Evolutionary conservation across 92 coral and sea anemone species (phyloP), one percentile per base, ranked within the genome.

Genomic region (Porites evermanni): DNA sequence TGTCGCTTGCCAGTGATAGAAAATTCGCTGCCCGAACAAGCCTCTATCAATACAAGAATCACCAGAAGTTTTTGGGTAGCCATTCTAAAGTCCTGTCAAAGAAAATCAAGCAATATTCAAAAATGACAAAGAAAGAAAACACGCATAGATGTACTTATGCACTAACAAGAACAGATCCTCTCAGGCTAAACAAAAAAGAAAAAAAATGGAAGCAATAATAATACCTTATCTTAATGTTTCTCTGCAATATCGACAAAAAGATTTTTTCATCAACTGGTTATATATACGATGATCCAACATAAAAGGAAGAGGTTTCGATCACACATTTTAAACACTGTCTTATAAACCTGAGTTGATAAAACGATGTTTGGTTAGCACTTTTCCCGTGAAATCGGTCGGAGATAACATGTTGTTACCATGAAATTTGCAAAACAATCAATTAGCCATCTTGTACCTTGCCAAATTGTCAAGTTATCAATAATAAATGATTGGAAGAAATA

Each of bases 391-490:
- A 56, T 13, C 12, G 32, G 6, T 81, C 56, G 70, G 26, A n/a
- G 38, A 59, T 59, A 59, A 79, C 58, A 38, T 17, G 56, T 60
- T 9, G 74, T 79, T 44, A 50, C 63, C 63, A 74, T 64, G 18
- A 74, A 47, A 83, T 47, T 73, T 74, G 80, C 11, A 73, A 83
- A 83, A 63, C 72, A 83, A 83, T 64, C 80, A 83, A 83, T 83
- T 74, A 83, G 74, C 53, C 65, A 51, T 23, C 16, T 50, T 50
- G 80, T 63, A n/a, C 61, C 64, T 83, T 5, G 79, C 61, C 87
- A 83, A 73, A 64, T 83, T 83, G 64, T 83, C 73, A 64, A 63
- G 64, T 59, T 52, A 72, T 83, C 18, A 83, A 83, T 83, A 73
- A 83, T 83, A 75, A 50, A 83, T 83, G 64, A 11, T 21, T 3